These are phyloP conservation scores for Pegoplata infirma DNA, from an alignment of 2,888 invertebrate genomes.

Conservation along the genomic window DNA sequence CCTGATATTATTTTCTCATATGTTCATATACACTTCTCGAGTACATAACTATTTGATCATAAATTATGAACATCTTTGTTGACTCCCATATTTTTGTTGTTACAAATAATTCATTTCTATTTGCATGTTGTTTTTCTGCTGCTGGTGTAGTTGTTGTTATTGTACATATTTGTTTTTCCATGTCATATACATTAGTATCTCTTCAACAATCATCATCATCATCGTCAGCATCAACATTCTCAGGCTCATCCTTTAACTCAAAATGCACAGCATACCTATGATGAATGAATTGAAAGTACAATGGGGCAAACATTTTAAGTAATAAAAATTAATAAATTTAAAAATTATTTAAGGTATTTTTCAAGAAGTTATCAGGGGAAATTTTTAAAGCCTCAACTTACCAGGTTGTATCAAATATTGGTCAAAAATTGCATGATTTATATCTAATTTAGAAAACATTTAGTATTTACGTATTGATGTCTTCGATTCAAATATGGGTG, in stretches of 20 bases:
- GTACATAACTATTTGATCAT: conserved; percentile 36
- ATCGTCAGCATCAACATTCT: conserved; percentile 15
- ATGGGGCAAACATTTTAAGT: no score
- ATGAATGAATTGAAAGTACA: not conserved
- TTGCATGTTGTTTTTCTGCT: conserved; percentile 5
- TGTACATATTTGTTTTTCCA: conserved; percentile 34
- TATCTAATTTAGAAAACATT: no score
- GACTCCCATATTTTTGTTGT: conserved; percentile 24
- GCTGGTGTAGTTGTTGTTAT: conserved; percentile 27
- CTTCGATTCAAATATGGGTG: no score
- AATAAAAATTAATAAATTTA: no score
- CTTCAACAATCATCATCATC: conserved; percentile 43
- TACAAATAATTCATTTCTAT: conserved; percentile 27
- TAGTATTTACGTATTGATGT: no score
- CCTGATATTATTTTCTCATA: not conserved
- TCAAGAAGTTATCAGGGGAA: no score
- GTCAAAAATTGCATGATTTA: no score
- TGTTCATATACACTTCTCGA: no score
- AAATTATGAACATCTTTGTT: conserved; percentile 62
- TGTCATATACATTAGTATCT: conserved; percentile 53
- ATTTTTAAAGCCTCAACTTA: no score
- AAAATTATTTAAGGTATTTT: no score
- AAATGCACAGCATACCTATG: not conserved
- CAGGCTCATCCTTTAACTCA: conserved; percentile 22
- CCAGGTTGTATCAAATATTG: no score